Base-by-base conservation (phyloP, 1,140 invertebrate genomes). In the Drosophila chauvacae region DNA sequence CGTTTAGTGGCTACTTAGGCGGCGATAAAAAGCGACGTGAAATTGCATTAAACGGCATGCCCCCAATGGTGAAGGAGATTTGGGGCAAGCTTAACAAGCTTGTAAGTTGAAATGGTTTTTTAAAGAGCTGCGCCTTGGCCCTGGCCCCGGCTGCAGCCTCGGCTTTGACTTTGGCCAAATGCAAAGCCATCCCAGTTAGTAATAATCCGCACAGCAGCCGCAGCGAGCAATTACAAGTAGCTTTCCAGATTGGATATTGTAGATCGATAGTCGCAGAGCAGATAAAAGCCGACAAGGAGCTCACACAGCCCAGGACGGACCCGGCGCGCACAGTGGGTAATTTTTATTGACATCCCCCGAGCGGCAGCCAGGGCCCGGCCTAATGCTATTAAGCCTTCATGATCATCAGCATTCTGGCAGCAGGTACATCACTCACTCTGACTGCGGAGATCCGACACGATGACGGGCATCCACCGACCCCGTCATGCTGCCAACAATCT, bases 11-110 rank as follows among this genome's bases (percentile, higher is more conserved):
- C 85, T 90, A 90, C 85, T 90, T 90, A 90, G 78, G 66, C 81
- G 61, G 73, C 84, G 81, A 90, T 90, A 85, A 86, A 87, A 90
- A 68, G 59, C 64, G 81, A 90, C 84, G 84, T 90, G 85, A 90
- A 90, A 88, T 88, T 90, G 81, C 81, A 90, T 85, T 90, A 74
- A 87, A 74, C 77, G 72, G 80, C 74, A 48, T 76, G 79, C 65
- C 62, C 62, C 63, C 68, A 77, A 60, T 77, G 51, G 57, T 50
- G 70, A 42, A 62, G 20, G 20, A 65, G 80, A 87, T 87, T 88
- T 88, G 84, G 84, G 84, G 85, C 84, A 88, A 90, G 81, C 85
- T 88, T 88, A 88, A 90, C 85, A 90, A 88, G 85, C 85, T 88
- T 88, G 85, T 88, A 88, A 85, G 81, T 83, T 79, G 58, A 81